These are phyloP conservation scores for Passer domesticus DNA, from an alignment of 2,113 vertebrate genomes.

Conservation along the genomic window DNA sequence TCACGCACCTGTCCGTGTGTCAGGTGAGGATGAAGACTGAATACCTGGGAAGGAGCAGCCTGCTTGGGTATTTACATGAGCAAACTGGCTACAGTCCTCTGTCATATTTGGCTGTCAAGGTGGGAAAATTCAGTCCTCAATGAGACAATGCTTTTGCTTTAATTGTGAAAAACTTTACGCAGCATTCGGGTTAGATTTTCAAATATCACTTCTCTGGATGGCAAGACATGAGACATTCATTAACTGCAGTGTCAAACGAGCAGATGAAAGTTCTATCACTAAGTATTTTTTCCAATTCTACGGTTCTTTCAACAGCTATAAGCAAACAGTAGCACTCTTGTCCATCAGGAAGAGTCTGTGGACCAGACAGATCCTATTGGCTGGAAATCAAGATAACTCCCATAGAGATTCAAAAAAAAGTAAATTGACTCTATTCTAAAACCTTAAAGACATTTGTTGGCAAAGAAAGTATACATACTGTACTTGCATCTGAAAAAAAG, in stretches of 20 bases:
- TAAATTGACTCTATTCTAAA: background rate
- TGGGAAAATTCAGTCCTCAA: background rate
- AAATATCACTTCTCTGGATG: background rate
- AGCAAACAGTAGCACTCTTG: conserved; percentile 36
- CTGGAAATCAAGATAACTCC: conserved; percentile 41
- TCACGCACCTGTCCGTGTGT: background rate
- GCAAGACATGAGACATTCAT: background rate
- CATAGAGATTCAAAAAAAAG: background rate
- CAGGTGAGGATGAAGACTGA: background rate
- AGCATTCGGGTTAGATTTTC: background rate
- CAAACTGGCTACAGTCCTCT: background rate
- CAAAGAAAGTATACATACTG: background rate
- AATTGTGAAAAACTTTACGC: background rate
- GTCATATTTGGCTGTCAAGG: background rate
- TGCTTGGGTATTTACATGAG: background rate
- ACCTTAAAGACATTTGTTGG: conserved; percentile 1
- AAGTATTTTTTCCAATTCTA: conserved; percentile 9
- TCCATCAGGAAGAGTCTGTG: conserved; percentile 16
- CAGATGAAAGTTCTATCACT: conserved; percentile 28
- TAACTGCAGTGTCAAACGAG: conserved; percentile 1
- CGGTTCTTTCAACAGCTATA: conserved; percentile 36
- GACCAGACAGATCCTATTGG: conserved; percentile 14
- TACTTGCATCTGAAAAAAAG: background rate
- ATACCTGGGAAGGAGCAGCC: background rate
- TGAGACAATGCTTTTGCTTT: background rate